Evolutionary conservation across 2,797 vertebrate species (phyloP).

Genomic region (Psittacula derbiana): DNA sequence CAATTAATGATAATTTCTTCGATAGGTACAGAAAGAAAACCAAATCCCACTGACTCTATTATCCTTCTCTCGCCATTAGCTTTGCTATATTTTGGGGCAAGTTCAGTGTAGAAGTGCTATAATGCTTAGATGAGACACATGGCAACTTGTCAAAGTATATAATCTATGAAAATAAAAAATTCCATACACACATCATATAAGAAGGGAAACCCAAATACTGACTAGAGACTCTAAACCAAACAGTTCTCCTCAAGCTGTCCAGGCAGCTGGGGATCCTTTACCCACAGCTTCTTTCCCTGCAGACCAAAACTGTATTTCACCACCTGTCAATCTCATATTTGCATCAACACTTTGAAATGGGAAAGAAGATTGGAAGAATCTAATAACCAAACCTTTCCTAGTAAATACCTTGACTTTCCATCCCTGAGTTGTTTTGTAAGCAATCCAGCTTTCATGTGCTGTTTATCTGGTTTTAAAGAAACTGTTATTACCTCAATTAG

Average conservation of each 20-base stretch:
- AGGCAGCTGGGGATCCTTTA: neutral
- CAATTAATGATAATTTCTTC: neutral
- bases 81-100: neutral
- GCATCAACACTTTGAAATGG: neutral
- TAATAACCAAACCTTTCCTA: neutral
- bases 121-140: neutral
- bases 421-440: neutral
- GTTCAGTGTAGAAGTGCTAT: neutral
- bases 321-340: neutral
- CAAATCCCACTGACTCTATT: neutral
- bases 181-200: rapidly evolving
- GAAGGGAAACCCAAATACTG: neutral
- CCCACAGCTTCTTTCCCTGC: neutral
- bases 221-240: neutral
- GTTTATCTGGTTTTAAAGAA: neutral
- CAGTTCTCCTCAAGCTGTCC: neutral
- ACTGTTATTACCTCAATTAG: neutral
- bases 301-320: neutral
- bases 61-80: neutral
- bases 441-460: neutral
- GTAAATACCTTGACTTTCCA: neutral
- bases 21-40: neutral
- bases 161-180: neutral
- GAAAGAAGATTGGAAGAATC: neutral
- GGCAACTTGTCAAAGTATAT: neutral